Conservation (phyloP, 2,888 invertebrate species). For the Perdita meconis region DNA sequence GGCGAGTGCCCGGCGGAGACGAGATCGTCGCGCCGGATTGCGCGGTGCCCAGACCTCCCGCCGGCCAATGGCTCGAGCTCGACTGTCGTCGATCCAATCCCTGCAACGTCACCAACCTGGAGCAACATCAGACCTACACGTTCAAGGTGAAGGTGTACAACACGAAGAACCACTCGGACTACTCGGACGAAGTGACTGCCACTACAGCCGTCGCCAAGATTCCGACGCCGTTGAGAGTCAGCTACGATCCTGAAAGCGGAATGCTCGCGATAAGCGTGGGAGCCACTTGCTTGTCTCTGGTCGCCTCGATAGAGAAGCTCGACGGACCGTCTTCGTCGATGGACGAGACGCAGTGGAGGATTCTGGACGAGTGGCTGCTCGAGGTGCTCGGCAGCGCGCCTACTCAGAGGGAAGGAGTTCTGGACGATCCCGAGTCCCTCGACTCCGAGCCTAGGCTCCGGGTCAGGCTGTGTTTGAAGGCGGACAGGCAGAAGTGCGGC, state of each 20-base stretch:
- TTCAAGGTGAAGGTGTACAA: constrained; percentile 96
- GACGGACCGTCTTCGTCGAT: constrained; percentile 86
- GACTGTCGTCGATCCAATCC: constrained; percentile 94
- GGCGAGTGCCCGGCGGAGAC: constrained; percentile 88
- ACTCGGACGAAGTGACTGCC: constrained; percentile 92
- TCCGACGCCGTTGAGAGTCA: constrained; percentile 91
- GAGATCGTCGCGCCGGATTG: constrained; percentile 88
- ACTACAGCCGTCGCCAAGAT: constrained; percentile 94
- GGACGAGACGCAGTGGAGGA: constrained; percentile 87
- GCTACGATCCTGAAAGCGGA: constrained; percentile 92
- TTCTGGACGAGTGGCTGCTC: constrained; percentile 90
- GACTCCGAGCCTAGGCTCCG: constrained; percentile 88
- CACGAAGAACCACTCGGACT: constrained; percentile 94
- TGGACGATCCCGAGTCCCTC: constrained; percentile 87
- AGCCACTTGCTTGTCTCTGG: constrained; percentile 91
- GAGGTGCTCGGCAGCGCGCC: constrained; percentile 89
- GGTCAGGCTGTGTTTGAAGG: constrained; percentile 92
- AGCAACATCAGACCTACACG: constrained; percentile 93
- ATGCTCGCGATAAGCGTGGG: constrained; percentile 92
- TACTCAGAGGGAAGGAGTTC: constrained; percentile 89
- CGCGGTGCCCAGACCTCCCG: constrained; percentile 86
- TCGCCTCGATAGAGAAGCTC: constrained; percentile 90
- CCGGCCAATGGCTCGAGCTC: constrained; percentile 91
- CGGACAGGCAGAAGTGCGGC: constrained; percentile 93
- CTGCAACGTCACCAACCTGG: constrained; percentile 93